Base-by-base conservation (phyloP, 2,888 invertebrate genomes). In the Callinectes sapidus region DNA sequence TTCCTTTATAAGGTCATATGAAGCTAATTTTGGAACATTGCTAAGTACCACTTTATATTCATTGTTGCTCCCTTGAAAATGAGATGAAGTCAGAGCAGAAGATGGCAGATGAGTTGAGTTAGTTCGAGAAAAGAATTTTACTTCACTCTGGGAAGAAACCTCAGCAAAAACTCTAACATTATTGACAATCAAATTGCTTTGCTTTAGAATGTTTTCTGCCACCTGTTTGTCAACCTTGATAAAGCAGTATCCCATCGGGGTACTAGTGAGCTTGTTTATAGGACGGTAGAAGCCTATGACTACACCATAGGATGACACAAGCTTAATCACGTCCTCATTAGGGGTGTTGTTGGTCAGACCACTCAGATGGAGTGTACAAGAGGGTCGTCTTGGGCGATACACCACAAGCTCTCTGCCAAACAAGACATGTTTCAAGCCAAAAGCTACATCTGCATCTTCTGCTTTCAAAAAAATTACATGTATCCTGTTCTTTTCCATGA, bases 141-240 rank as follows among this genome's bases (percentile, higher is more conserved):
- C 81, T 81, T 81, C 81, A 81, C 81, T 81, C 81, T 81, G 81
- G 35, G 81, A 81, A 81, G 81, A 81, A 81, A 81, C 81, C 35
- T 81, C 81, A 35, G 18, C 81, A 81, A 81, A 81, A 81, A 81
- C 35, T n/a, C 35, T 14, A 35, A 81, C 35, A 81, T 81, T 81
- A 81, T 81, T 81, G 81, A 81, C 81, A 32, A 35, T 35, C 35
- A 81, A 81, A 35, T 28, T 81, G 5, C 35, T 81, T 35, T 81
- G 16, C 32, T 81, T 81, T 13, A 81, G 35, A 35, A 81, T 16
- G 10, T 35, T 35, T 81, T 81, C 35, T 35, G 81, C 81, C 35
- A 35, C 81, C 16, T 81, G 32, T 81, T 81, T 81, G 81, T 81
- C 81, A 14, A 81, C 81, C 35, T 35, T 81, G 35, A 81, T 81